Percentiles rank a stretch among this genome's conserved stretches.
Evolutionary conservation across 2,113 vertebrate species (phyloP).

Genomic region (Mustela nigripes): DNA sequence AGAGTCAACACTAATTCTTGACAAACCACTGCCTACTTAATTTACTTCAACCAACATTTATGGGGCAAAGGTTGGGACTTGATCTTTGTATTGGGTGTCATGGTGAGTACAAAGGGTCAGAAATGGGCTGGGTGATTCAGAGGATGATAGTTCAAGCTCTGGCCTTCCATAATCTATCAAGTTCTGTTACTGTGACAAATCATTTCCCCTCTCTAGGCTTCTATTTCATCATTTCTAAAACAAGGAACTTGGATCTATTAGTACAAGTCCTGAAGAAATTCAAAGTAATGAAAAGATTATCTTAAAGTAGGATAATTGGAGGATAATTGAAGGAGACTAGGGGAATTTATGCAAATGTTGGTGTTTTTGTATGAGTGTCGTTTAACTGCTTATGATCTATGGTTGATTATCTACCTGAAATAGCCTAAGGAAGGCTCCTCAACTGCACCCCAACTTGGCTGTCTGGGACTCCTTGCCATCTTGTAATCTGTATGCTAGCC

Average conservation of each 20-base stretch:
- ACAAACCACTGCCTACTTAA: neutral
- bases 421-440: neutral
- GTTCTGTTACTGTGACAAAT: neutral
- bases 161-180: neutral
- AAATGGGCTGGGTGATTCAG: neutral
- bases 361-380: neutral
- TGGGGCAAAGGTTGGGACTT: neutral
- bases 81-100: neutral
- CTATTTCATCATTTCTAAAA: neutral
- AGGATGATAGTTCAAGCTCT: neutral
- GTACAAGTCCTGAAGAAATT: slow-evolving; percentile 19
- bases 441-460: neutral
- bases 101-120: neutral
- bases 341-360: slow-evolving; percentile 29
- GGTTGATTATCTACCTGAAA: neutral
- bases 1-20: neutral
- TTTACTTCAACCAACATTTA: neutral
- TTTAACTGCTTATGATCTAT: neutral
- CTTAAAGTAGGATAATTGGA: neutral
- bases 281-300: neutral
- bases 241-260: neutral
- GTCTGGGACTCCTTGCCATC: neutral
- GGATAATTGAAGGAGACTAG: neutral
- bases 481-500: neutral
- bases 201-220: neutral